Conservation (phyloP, 2,113 vertebrate species). For the Hydropotes inermis region DNA sequence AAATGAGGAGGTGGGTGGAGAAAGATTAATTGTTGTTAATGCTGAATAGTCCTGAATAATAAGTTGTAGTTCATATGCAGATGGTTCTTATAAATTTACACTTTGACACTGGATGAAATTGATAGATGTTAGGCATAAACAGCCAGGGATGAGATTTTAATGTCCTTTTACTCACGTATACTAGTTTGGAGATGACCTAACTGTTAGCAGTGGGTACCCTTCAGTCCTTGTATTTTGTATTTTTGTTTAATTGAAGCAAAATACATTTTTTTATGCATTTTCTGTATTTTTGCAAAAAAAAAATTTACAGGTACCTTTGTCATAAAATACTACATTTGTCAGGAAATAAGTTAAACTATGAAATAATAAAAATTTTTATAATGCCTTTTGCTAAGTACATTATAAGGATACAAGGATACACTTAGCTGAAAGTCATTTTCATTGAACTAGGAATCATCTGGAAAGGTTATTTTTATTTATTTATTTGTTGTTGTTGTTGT, state of each 20-base stretch:
- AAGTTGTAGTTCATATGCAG: neutral
- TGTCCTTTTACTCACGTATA: neutral
- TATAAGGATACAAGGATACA: neutral
- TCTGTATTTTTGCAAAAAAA: constrained; percentile 37
- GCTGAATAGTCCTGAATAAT: neutral
- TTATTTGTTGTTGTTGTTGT: neutral
- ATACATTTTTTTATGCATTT: neutral
- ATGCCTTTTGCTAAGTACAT: constrained; percentile 11
- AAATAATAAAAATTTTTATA: constrained; percentile 28
- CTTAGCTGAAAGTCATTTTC: constrained; percentile 24
- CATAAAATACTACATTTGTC: neutral
- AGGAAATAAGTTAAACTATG: constrained; percentile 11
- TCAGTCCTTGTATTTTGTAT: neutral
- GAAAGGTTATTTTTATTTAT: neutral
- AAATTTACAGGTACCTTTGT: neutral
- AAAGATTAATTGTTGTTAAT: constrained; percentile 35
- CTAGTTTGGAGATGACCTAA: neutral
- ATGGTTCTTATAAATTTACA: neutral
- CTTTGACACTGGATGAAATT: neutral
- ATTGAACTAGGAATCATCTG: neutral
- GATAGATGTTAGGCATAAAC: neutral
- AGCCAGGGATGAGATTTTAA: neutral
- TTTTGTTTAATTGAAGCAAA: constrained; percentile 29
- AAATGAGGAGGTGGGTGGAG: neutral
- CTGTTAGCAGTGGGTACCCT: neutral